Conservation (phyloP, 2,888 invertebrate species). For the Hemicrepidius hirtus region DNA sequence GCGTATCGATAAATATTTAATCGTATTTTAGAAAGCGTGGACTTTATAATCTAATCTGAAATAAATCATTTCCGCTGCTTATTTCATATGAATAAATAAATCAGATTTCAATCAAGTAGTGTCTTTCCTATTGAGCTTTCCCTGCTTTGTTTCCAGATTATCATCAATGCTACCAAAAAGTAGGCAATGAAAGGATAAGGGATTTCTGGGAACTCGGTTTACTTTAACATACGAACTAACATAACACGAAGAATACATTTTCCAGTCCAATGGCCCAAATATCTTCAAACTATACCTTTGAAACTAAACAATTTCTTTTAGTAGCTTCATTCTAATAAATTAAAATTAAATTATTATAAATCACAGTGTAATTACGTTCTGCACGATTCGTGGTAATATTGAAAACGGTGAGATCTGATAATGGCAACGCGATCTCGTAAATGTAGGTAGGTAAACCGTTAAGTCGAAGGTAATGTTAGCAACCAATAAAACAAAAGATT, state of each 20-base stretch:
- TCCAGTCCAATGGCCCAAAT: no score
- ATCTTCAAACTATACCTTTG: no score
- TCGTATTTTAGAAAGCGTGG: constrained; percentile 40
- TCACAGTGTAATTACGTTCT: constrained; percentile 32
- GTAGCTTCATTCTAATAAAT: constrained; percentile 28
- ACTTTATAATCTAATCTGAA: constrained; percentile 30
- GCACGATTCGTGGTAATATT: constrained; percentile 37
- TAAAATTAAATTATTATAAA: constrained; percentile 38
- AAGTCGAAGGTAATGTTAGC: not conserved
- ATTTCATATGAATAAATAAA: constrained; percentile 7
- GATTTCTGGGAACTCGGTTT: no score
- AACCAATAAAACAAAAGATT: not conserved
- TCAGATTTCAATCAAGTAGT: constrained; percentile 4
- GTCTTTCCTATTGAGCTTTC: constrained; percentile 3
- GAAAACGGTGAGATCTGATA: constrained; percentile 32
- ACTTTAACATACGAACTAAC: no score
- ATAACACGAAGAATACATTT: no score
- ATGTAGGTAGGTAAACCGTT: constrained; percentile 33
- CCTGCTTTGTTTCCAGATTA: not conserved
- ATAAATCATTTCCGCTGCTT: constrained; percentile 33
- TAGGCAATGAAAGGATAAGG: no score
- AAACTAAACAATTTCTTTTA: constrained; percentile 14
- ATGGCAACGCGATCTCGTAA: constrained; percentile 19
- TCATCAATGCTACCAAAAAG: no score
- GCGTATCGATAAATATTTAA: constrained; percentile 41